Base-by-base conservation (phyloP, 2,888 invertebrate genomes). In the Noctua comes region DNA sequence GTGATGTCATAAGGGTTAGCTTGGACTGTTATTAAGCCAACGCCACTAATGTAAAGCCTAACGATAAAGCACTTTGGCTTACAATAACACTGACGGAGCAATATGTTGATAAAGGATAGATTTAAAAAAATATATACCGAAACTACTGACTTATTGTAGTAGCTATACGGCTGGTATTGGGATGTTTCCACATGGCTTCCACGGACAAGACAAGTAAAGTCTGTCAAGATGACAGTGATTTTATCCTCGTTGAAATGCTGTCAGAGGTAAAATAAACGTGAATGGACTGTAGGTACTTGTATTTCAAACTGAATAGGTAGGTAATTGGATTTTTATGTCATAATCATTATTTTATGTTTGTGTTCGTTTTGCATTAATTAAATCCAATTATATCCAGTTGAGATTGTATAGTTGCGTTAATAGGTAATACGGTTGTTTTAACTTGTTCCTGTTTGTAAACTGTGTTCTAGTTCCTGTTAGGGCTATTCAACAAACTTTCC, bases 1-100 rank as follows among this genome's bases (percentile, higher is more conserved):
- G 76, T 88, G 86, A 84, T 79, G 81, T 79, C 83, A 83, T 76
- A 36, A 66, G 27, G 69, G 48, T 84, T 68, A 80, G 36, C 36
- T 18, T 59, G 24, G 72, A 16, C 62, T 51, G n/a, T 31, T 54
- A 78, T 51, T 71, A 70, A 40, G 59, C 24, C 40, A 68, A 51
- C 36, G 43, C 51, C 43, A 75, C 36, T 75, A 57, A 81, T 73
- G 57, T 51, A 0, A 75, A 48, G 10, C 16, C 36, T 36, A 59
- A 43, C 40, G 31, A 59, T 51, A 59, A 46, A 71, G 36, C 31
- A 69, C 40, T 27, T 48, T 72, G 27, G 27, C 54, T 72, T 5
- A 80, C 64, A 81, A 65, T 40, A 65, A 46, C 8, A 62, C 13
- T 51, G 48, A 31, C 46, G 70, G 13, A 31, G 70, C 48, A 43